Evolutionary conservation across 1,140 invertebrate species (phyloP).

Genomic region (Orchesella cincta): DNA sequence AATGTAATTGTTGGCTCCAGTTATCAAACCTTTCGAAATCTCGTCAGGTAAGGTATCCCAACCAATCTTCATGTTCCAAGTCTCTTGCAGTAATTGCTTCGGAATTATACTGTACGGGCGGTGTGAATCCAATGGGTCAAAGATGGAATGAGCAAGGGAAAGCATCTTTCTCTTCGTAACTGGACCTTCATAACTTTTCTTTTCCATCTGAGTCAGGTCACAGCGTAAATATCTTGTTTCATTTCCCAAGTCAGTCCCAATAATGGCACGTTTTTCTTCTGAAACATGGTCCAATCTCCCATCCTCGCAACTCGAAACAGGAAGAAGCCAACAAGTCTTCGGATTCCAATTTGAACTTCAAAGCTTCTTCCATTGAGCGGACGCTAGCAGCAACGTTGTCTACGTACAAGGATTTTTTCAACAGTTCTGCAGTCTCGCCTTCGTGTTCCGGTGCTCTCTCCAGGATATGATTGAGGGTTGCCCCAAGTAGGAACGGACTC

Average conservation of each 20-base stretch:
- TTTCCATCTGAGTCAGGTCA: too few species aligned
- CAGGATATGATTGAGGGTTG: conserved; percentile 1
- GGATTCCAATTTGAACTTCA: background rate
- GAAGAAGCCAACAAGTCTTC: background rate
- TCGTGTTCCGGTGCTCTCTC: background rate
- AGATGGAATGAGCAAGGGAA: too few species aligned
- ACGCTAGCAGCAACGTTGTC: background rate
- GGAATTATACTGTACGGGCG: too few species aligned
- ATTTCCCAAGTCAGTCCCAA: background rate
- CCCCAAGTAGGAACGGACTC: conserved; percentile 30
- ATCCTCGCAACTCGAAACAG: background rate
- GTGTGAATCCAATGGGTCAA: too few species aligned
- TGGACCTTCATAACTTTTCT: too few species aligned
- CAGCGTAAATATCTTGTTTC: too few species aligned
- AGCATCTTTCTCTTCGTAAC: too few species aligned
- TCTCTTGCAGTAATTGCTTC: too few species aligned
- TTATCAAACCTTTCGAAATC: too few species aligned
- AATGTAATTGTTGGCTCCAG: too few species aligned
- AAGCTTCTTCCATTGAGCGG: background rate
- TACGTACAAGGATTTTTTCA: background rate
- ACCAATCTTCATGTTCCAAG: too few species aligned
- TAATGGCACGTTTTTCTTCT: background rate
- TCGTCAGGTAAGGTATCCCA: too few species aligned
- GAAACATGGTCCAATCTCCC: background rate
- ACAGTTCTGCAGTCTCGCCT: background rate